Conservation (phyloP, 2,797 vertebrate genomes). For the Gadopsis bispinosus region DNA sequence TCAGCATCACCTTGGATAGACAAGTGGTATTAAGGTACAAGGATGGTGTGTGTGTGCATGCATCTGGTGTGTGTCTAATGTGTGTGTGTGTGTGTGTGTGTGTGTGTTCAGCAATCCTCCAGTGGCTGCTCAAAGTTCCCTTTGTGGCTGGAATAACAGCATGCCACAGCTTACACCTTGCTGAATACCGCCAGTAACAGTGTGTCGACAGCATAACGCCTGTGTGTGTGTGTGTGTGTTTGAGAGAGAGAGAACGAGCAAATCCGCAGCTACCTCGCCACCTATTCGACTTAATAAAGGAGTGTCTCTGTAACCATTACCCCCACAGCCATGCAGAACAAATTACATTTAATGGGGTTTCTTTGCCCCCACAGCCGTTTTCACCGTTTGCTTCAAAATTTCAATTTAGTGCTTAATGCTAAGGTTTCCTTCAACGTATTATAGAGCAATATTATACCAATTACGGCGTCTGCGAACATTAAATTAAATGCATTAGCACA, state of each 20-base stretch:
- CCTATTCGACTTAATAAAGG: slow-evolving; percentile 94
- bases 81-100: slow-evolving; percentile 38
- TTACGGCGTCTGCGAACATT: slow-evolving; percentile 89
- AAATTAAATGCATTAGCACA: slow-evolving; percentile 92
- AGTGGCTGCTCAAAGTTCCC: slow-evolving; percentile 86
- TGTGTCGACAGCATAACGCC: slow-evolving; percentile 38
- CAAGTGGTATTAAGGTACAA: slow-evolving; percentile 17
- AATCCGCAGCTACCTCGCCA: slow-evolving; percentile 89
- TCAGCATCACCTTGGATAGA: slow-evolving; percentile 22
- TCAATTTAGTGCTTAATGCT: slow-evolving; percentile 95
- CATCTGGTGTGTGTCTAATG: neutral
- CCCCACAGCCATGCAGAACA: slow-evolving; percentile 96
- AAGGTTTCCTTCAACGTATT: slow-evolving; percentile 90
- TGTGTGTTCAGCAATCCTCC: slow-evolving; percentile 47
- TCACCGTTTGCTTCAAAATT: slow-evolving; percentile 93
- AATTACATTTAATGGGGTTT: slow-evolving; percentile 98
- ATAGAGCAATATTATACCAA: slow-evolving; percentile 92
- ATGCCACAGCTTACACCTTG: slow-evolving; percentile 89
- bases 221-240: slow-evolving; percentile 26
- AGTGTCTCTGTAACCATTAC: slow-evolving; percentile 89
- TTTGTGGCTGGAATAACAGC: slow-evolving; percentile 85
- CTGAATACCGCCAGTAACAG: slow-evolving; percentile 87
- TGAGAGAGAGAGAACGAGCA: slow-evolving; percentile 67
- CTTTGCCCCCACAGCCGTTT: slow-evolving; percentile 91
- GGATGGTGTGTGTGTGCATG: slow-evolving; percentile 12